Conservation (phyloP, 2,888 invertebrate genomes). For the Leptarthrus brevirostris region DNA sequence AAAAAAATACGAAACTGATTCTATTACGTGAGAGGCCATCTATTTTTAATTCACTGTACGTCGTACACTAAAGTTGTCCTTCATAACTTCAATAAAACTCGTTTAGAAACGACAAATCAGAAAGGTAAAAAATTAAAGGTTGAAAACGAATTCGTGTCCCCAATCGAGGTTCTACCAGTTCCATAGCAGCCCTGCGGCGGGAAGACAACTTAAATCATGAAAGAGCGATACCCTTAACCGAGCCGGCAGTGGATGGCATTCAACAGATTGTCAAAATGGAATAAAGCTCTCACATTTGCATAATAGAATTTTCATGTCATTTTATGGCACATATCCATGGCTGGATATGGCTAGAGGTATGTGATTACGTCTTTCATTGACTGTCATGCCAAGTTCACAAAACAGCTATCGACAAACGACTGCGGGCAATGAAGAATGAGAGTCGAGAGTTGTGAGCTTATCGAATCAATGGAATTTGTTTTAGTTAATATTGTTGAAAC, state of each 20-base stretch:
- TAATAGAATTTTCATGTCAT: conserved; percentile 56
- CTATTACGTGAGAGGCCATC: no score
- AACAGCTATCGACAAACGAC: conserved; percentile 13
- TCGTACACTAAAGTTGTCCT: not conserved
- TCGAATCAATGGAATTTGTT: conserved; percentile 16
- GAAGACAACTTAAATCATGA: conserved; percentile 21
- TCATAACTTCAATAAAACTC: not conserved
- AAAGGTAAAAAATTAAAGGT: not conserved
- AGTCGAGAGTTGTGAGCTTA: conserved; percentile 5
- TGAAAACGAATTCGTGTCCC: not conserved
- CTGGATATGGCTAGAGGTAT: conserved; percentile 43
- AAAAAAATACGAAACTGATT: no score
- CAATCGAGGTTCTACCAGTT: conserved; percentile 11
- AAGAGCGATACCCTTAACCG: conserved; percentile 32
- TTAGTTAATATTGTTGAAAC: conserved; percentile 13
- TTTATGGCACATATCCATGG: conserved; percentile 55
- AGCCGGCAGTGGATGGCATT: conserved; percentile 48
- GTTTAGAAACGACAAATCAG: not conserved
- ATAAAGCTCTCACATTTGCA: conserved; percentile 54
- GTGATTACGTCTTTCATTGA: conserved; percentile 51
- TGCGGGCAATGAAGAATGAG: conserved; percentile 19
- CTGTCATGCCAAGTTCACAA: conserved; percentile 42
- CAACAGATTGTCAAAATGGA: conserved; percentile 55
- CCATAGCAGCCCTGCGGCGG: conserved; percentile 6
- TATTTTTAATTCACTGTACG: no score